Evolutionary conservation across 2,888 invertebrate species (phyloP), one percentile per base, ranked within the genome.

Genomic region (Mayetiola destructor): DNA sequence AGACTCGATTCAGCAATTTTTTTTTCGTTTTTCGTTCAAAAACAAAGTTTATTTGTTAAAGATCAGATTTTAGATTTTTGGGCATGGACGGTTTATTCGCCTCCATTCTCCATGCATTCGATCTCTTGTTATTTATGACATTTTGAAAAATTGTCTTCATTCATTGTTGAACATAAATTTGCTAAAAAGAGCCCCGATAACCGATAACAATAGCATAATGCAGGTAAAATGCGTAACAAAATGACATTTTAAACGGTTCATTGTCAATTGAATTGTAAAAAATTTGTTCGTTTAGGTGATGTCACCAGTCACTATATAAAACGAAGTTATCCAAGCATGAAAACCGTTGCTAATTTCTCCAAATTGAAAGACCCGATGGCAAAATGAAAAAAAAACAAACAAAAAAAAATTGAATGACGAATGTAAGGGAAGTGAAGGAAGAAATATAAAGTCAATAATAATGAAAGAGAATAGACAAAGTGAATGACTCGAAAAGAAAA

Each of bases 201-300:
- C 27, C 48, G 48, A 48, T 48, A n/a, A 48, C 27, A 48, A 48
- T n/a, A 16, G 27, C 48, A 16, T 27, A 27, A 27, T 2, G 27
- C 48, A 48, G 48, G 48, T 48, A 48, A 48, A 23, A 27, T 48
- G 48, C 48, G 48, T 48, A 48, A 48, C 48, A 2, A 48, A 48
- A 48, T 48, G 48, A 48, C 48, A 48, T 48, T 48, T 23, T 48
- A n/a, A 14, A 48, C 27, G 48, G 6, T 48, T 32, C n/a, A 14
- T 37, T 48, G 48, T 48, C 48, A 27, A 23, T 48, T 27, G 48
- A 20, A 48, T 48, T 27, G 21, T 6, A 40, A 18, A 20, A 23
- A 12, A 14, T 42, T 42, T 12, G 23, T 32, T 32, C 12, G 32
- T 32, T 12, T 12, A 32, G 8, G 32, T n/a, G n/a, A n/a, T n/a